phyloP scores from a whole-genome alignment of 1,140 invertebrate species.

The Hyposmocoma kahamanoa region DNA sequence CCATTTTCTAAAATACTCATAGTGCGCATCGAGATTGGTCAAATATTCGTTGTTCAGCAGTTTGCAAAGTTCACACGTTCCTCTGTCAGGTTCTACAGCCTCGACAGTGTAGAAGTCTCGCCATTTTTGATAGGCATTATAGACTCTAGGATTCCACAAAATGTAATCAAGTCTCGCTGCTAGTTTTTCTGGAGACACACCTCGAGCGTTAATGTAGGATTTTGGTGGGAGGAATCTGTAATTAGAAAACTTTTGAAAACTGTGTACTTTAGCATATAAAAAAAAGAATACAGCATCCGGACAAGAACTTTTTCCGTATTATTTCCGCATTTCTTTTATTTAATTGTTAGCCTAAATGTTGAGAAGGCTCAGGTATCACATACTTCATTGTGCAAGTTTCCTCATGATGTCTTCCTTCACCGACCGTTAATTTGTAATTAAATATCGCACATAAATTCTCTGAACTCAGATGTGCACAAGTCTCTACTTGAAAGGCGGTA shows the following conservation, averaged over 20 bases:
- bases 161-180: slow-evolving; percentile 30
- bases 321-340: too few relatives aligned
- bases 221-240: slow-evolving; percentile 53
- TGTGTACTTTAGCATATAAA: too few relatives aligned
- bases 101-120: slow-evolving; percentile 37
- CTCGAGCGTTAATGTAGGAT: slow-evolving; percentile 42
- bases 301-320: too few relatives aligned
- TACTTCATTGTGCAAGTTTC: too few relatives aligned
- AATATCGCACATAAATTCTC: too few relatives aligned
- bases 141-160: slow-evolving; percentile 32
- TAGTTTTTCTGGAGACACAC: slow-evolving; percentile 23
- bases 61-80: slow-evolving; percentile 43
- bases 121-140: slow-evolving; percentile 41
- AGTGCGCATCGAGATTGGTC: slow-evolving; percentile 14
- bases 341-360: too few relatives aligned
- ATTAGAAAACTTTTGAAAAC: slow-evolving; percentile 11
- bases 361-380: too few relatives aligned
- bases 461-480: too few relatives aligned
- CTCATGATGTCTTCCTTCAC: too few relatives aligned
- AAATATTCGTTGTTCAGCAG: slow-evolving; percentile 29
- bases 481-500: too few relatives aligned
- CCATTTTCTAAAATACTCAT: slow-evolving; percentile 44
- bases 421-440: too few relatives aligned
- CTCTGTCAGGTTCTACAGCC: slow-evolving; percentile 18
- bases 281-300: too few relatives aligned